Conservation (phyloP, 2,888 invertebrate genomes). For the Neoitamus cyanurus region DNA sequence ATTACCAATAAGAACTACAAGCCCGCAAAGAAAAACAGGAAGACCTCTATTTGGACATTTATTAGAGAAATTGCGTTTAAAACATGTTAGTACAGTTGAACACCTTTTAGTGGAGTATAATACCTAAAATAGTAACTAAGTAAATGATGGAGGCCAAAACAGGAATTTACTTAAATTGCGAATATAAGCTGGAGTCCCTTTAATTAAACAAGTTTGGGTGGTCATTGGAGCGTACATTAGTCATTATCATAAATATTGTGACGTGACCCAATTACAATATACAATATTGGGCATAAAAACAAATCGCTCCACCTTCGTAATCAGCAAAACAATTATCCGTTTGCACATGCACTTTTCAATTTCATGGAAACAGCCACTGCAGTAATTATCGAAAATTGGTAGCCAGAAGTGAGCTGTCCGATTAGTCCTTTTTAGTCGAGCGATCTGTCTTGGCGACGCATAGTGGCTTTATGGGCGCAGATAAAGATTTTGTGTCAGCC, state of each 20-base stretch:
- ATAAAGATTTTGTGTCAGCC: not conserved
- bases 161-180: too few relatives aligned
- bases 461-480: not conserved
- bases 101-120: too few relatives aligned
- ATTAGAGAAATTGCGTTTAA: too few relatives aligned
- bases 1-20: too few relatives aligned
- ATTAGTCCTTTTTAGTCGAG: not conserved
- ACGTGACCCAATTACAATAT: not conserved
- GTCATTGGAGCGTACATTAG: not conserved
- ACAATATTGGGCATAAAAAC: not conserved
- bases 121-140: too few relatives aligned
- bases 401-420: not conserved
- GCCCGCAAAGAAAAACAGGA: too few relatives aligned
- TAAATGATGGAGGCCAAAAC: too few relatives aligned
- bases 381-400: not conserved
- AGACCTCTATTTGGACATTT: too few relatives aligned
- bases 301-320: not conserved
- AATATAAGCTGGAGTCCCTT: too few relatives aligned
- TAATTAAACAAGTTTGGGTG: too few relatives aligned
- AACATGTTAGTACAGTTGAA: too few relatives aligned
- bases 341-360: not conserved
- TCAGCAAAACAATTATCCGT: not conserved
- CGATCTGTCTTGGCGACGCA: not conserved
- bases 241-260: not conserved
- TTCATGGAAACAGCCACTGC: not conserved